Percentiles rank a stretch among this genome's conserved stretches.
Conservation (phyloP, 2,797 vertebrate species). For the Chaetodon trifasciatus region DNA sequence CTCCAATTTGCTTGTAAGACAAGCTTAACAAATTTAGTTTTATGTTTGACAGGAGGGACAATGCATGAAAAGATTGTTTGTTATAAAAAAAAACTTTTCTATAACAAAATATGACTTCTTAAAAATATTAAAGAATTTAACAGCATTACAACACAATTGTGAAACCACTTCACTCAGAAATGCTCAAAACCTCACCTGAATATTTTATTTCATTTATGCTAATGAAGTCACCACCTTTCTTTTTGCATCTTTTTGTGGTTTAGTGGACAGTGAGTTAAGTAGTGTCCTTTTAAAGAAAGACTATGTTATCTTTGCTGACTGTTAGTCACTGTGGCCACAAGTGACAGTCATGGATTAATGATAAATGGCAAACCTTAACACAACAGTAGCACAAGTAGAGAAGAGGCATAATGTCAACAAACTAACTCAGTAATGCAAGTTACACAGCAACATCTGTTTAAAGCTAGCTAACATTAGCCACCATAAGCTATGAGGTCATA, state of each 20-base stretch:
- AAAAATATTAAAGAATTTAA: neutral
- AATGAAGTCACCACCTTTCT: neutral
- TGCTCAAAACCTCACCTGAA: slow-evolving; percentile 15
- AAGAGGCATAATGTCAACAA: neutral
- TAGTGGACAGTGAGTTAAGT: neutral
- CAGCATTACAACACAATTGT: neutral
- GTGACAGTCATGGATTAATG: neutral
- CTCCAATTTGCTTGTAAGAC: slow-evolving; percentile 19
- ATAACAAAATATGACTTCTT: neutral
- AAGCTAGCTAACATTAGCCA: slow-evolving; percentile 9
- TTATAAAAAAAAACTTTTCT: neutral
- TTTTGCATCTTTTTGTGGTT: neutral
- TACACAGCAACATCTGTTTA: slow-evolving; percentile 4
- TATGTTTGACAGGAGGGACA: slow-evolving; percentile 6
- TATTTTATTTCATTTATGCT: slow-evolving; percentile 8
- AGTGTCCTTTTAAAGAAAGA: neutral
- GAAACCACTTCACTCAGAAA: slow-evolving; percentile 12
- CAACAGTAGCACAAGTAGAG: neutral
- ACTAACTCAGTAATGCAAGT: neutral
- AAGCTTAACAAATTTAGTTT: slow-evolving; percentile 23
- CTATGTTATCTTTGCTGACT: neutral
- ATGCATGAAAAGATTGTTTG: neutral
- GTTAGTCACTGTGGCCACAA: neutral
- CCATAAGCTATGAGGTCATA: neutral
- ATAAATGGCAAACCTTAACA: neutral